Conservation (phyloP, 2,888 invertebrate genomes). For the Pharmacophagus antenor region DNA sequence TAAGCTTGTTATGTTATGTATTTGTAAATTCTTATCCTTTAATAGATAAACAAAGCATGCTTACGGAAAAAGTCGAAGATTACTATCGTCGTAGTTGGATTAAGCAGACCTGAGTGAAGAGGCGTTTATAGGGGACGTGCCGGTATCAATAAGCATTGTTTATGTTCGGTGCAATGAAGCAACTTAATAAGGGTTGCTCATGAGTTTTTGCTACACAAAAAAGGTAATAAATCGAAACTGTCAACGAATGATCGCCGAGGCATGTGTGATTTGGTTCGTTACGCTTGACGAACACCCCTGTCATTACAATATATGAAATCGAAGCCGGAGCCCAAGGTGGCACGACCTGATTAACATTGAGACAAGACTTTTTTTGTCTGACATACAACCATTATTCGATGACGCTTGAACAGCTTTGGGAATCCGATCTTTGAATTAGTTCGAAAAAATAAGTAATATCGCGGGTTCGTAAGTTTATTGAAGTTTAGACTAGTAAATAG, state of each 20-base stretch:
- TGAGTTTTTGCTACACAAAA: constrained; percentile 56
- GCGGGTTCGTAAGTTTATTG: too few species aligned
- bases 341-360: constrained; percentile 36
- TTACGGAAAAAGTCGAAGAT: constrained; percentile 20
- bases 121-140: constrained; percentile 17
- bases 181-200: constrained; percentile 47
- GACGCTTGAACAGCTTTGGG: background rate
- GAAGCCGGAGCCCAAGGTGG: constrained; percentile 69
- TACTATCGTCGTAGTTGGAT: constrained; percentile 24
- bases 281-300: constrained; percentile 65
- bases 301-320: constrained; percentile 57
- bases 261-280: constrained; percentile 68
- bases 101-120: constrained; percentile 16
- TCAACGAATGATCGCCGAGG: constrained; percentile 65
- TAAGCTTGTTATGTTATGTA: constrained; percentile 1
- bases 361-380: background rate
- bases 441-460: too few species aligned
- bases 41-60: constrained; percentile 20
- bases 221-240: constrained; percentile 59
- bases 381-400: background rate
- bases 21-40: constrained; percentile 14
- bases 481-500: too few species aligned
- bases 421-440: background rate
- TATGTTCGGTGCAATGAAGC: constrained; percentile 25
- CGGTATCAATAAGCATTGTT: constrained; percentile 21